phyloP scores from a whole-genome alignment of 2,888 invertebrate genomes.

The Aleiodes testaceus region DNA sequence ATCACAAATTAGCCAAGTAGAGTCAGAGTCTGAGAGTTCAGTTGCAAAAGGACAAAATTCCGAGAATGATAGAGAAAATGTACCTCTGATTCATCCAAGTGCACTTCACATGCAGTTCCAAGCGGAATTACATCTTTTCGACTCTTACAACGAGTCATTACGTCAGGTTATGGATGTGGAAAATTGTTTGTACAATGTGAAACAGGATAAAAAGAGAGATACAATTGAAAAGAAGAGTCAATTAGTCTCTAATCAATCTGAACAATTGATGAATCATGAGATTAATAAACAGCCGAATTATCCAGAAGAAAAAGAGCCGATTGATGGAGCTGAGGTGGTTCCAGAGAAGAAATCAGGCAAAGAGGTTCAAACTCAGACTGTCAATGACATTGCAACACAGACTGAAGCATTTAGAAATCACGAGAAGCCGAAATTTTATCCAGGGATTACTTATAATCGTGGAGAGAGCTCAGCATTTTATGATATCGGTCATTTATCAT shows the following conservation, averaged over 20 bases:
- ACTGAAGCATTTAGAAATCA: constrained; percentile 59
- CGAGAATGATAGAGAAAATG: constrained; percentile 4
- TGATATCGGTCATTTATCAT: constrained; percentile 60
- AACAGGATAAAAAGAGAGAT: constrained; percentile 58
- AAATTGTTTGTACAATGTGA: constrained; percentile 67
- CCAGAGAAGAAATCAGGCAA: background rate
- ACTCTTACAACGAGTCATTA: constrained; percentile 77
- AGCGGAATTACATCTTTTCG: constrained; percentile 77
- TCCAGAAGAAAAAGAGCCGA: background rate
- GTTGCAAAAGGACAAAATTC: constrained; percentile 24
- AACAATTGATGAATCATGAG: too few species aligned
- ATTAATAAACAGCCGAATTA: background rate
- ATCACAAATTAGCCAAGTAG: constrained; percentile 2
- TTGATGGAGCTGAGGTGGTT: background rate
- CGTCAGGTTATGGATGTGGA: constrained; percentile 77
- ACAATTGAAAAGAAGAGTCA: constrained; percentile 47
- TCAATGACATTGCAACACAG: constrained; percentile 70
- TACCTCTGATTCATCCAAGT: constrained; percentile 69
- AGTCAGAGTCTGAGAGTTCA: too few species aligned
- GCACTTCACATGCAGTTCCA: constrained; percentile 77
- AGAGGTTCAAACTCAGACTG: constrained; percentile 70
- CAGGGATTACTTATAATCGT: constrained; percentile 59
- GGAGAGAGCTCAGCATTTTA: constrained; percentile 52
- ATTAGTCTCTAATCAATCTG: background rate
- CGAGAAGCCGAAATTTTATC: constrained; percentile 55